Percentiles rank a stretch among this genome's conserved stretches.
phyloP scores from a whole-genome alignment of 2,113 vertebrate genomes.

The Gobio gobio region DNA sequence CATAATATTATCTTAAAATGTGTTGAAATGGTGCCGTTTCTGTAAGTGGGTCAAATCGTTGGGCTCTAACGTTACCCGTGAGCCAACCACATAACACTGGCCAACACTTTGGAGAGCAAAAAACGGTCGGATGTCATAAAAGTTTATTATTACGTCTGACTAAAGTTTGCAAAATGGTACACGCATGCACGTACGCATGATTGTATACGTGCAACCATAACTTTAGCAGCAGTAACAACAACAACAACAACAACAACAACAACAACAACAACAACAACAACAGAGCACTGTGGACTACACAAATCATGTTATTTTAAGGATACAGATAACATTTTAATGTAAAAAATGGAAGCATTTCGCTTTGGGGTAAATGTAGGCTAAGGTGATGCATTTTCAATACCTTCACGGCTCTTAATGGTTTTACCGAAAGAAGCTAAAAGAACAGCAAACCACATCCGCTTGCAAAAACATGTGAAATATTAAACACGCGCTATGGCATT shows the following conservation, averaged over 20 bases:
- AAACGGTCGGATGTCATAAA: background rate
- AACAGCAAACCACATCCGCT: background rate
- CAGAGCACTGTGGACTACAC: background rate
- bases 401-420: background rate
- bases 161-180: conserved; percentile 5
- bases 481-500: background rate
- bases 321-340: background rate
- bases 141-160: background rate
- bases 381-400: background rate
- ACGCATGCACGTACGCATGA: background rate
- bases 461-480: background rate
- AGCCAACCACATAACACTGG: background rate
- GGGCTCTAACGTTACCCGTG: background rate
- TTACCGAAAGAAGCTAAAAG: background rate
- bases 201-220: background rate
- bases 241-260: too few relatives aligned
- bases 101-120: background rate
- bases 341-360: background rate
- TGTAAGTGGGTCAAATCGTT: conserved; percentile 27
- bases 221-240: background rate
- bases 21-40: background rate
- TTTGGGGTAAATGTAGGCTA: background rate
- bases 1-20: too few relatives aligned
- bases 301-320: background rate
- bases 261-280: background rate